These are phyloP conservation scores for Nannobrachium achirus DNA, from an alignment of 2,113 vertebrate genomes.

Conservation along the genomic window DNA sequence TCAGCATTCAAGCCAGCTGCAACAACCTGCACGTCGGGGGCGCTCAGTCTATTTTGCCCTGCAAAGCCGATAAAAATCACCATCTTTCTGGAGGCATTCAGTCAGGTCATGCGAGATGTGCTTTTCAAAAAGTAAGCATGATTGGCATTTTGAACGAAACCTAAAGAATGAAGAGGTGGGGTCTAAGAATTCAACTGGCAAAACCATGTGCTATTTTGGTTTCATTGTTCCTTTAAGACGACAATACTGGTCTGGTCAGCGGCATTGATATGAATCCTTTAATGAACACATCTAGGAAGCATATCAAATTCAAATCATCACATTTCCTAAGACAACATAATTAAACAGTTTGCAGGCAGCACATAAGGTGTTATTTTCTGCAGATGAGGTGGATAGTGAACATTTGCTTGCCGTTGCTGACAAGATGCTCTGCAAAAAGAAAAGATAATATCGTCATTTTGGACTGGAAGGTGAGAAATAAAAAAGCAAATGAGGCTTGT, in stretches of 20 bases:
- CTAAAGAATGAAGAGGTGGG: background rate
- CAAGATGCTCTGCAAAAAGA: constrained; percentile 26
- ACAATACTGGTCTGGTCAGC: constrained; percentile 21
- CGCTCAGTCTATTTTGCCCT: constrained; percentile 7
- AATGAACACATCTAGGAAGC: constrained; percentile 42
- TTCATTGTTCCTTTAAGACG: constrained; percentile 13
- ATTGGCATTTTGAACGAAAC: constrained; percentile 29
- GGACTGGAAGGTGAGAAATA: constrained; percentile 61
- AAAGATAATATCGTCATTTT: constrained; percentile 4
- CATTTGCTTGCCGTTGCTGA: constrained; percentile 26
- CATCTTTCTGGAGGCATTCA: constrained; percentile 35
- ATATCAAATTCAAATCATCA: constrained; percentile 34
- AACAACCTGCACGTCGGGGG: no score
- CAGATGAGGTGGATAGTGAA: constrained; percentile 1
- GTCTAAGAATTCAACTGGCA: background rate
- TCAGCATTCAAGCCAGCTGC: no score
- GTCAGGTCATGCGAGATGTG: constrained; percentile 15
- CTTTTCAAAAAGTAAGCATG: constrained; percentile 9
- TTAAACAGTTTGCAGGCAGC: background rate
- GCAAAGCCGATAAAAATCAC: constrained; percentile 42
- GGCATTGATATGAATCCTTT: constrained; percentile 30
- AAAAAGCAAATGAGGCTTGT: constrained; percentile 60
- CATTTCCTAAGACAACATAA: constrained; percentile 22
- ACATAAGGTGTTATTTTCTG: background rate
- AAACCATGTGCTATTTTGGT: constrained; percentile 18